Percentiles rank a stretch among this genome's conserved stretches.
These are phyloP conservation scores for Aphelinus atriplicis DNA, from an alignment of 1,140 invertebrate genomes.

Conservation along the genomic window DNA sequence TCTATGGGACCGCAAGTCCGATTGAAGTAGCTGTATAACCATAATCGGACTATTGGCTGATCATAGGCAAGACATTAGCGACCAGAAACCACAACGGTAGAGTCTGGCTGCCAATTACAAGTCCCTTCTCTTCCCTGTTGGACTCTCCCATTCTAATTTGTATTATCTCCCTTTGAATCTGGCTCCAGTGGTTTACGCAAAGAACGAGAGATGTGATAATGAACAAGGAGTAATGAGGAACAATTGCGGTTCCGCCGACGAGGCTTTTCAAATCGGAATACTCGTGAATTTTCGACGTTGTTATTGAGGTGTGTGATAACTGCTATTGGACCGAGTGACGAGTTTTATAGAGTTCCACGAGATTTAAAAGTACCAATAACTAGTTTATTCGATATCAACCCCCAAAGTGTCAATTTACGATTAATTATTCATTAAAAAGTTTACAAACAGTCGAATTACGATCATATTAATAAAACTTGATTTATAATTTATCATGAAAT, in stretches of 20 bases:
- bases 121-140: background rate
- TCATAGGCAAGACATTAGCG: too few species aligned
- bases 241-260: background rate
- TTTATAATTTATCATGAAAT: too few species aligned
- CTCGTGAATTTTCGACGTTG: background rate
- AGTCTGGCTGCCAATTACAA: too few species aligned
- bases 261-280: background rate
- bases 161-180: conserved; percentile 20
- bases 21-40: too few species aligned
- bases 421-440: too few species aligned
- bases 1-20: too few species aligned
- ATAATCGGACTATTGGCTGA: too few species aligned
- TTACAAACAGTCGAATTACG: too few species aligned
- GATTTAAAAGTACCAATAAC: background rate
- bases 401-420: too few species aligned
- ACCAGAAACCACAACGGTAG: too few species aligned
- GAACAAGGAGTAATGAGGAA: conserved; percentile 8
- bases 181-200: background rate
- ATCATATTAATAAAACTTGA: too few species aligned
- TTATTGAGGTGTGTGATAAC: conserved; percentile 8
- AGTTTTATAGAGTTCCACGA: background rate
- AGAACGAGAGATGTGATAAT: background rate
- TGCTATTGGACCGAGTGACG: background rate
- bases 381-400: too few species aligned
- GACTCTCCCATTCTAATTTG: conserved; percentile 6